These are phyloP conservation scores for Theodoxus fluviatilis DNA, from an alignment of 2,888 invertebrate genomes.

Conservation along the genomic window DNA sequence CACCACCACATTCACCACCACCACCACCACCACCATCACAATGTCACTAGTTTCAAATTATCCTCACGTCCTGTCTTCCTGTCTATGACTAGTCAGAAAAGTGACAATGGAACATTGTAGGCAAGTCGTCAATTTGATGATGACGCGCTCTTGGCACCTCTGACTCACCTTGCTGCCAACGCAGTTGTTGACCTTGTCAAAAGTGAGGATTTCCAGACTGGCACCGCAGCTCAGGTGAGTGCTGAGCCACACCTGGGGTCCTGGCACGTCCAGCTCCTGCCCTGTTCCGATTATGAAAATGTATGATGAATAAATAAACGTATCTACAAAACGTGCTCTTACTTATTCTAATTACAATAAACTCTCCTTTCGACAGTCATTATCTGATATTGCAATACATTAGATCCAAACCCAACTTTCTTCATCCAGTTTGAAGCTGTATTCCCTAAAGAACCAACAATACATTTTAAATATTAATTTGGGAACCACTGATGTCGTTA, in stretches of 20 bases:
- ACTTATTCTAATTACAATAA: not conserved
- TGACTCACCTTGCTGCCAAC: conserved; percentile 34
- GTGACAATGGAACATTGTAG: not conserved
- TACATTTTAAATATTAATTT: not conserved
- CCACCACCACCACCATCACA: too few relatives aligned
- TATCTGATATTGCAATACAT: not conserved
- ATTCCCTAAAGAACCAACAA: not conserved
- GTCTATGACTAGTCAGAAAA: not conserved
- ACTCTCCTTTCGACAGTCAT: not conserved
- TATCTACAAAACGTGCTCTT: not conserved
- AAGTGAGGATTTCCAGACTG: conserved; percentile 35
- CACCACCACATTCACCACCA: too few relatives aligned
- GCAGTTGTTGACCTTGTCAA: conserved; percentile 30
- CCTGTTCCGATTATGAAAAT: conserved; percentile 8
- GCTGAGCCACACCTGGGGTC: conserved; percentile 36
- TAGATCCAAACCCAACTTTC: not conserved
- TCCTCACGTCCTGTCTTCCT: not conserved
- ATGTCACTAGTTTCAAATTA: too few relatives aligned
- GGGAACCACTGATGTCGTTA: not conserved
- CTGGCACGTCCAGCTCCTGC: conserved; percentile 13
- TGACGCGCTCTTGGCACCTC: too few relatives aligned
- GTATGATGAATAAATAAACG: not conserved
- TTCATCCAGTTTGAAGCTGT: not conserved
- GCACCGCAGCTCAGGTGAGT: conserved; percentile 25
- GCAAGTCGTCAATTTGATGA: too few relatives aligned